Evolutionary conservation across 2,888 invertebrate genomes (phyloP).

Genomic region (Melinaea marsaeus): DNA sequence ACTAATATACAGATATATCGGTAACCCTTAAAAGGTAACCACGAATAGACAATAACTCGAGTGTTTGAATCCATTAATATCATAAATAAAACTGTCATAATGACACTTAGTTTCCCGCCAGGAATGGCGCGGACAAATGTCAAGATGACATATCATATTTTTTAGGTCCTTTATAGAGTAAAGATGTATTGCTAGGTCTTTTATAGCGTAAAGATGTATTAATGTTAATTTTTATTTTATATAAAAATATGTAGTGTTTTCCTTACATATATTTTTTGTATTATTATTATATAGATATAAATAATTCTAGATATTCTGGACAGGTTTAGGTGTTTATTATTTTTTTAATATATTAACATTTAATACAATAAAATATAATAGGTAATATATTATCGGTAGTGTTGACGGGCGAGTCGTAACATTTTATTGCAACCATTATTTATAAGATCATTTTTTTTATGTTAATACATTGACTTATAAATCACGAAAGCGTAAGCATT

Average conservation of each 20-base stretch:
- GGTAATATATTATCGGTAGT: no score
- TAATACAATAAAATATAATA: no score
- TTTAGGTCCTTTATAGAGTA: constrained; percentile 14
- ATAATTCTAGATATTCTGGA: not conserved
- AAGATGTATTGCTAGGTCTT: constrained; percentile 6
- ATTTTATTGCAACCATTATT: constrained; percentile 8
- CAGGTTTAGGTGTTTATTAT: no score
- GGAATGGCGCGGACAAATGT: constrained; percentile 28
- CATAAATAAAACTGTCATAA: constrained; percentile 13
- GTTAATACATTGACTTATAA: not conserved
- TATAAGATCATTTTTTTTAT: constrained; percentile 11
- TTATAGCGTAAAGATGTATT: constrained; percentile 8
- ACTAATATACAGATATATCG: not conserved
- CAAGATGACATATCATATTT: constrained; percentile 32
- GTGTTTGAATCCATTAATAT: constrained; percentile 7
- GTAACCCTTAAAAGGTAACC: constrained; percentile 1
- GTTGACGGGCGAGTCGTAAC: no score
- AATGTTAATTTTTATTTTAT: constrained; percentile 2
- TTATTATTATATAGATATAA: not conserved
- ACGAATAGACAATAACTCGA: not conserved
- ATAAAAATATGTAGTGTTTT: not conserved
- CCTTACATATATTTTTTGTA: not conserved
- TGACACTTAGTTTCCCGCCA: constrained; percentile 19
- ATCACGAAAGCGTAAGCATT: not conserved
- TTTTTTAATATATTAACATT: no score